A percentile compares a stretch with the other conserved stretches of the same genome.
phyloP scores from a whole-genome alignment of 2,888 invertebrate species.

The Gymnocheta viridis region DNA sequence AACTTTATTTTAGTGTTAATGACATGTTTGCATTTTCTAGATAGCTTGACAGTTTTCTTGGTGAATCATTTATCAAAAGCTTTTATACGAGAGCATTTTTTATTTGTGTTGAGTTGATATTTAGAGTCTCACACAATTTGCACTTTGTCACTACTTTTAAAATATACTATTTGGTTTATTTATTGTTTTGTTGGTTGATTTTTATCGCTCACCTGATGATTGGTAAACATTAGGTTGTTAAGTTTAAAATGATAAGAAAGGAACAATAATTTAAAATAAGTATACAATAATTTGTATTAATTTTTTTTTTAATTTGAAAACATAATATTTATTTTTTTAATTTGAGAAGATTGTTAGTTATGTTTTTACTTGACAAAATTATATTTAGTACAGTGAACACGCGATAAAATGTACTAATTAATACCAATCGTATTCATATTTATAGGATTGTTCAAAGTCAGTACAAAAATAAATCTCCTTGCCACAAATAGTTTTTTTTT shows the following conservation, averaged over 20 bases:
- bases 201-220: constrained; percentile 32
- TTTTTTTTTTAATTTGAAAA: too few species aligned
- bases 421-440: too few species aligned
- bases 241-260: constrained; percentile 15
- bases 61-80: constrained; percentile 28
- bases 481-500: too few species aligned
- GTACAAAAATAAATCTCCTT: too few species aligned
- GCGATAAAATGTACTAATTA: too few species aligned
- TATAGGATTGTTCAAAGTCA: too few species aligned
- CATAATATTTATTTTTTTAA: too few species aligned
- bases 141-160: background rate
- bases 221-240: constrained; percentile 17
- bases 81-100: background rate
- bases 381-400: too few species aligned
- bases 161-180: constrained; percentile 6
- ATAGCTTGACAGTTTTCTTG: background rate
- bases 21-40: background rate
- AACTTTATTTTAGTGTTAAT: constrained; percentile 27
- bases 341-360: too few species aligned
- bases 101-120: background rate
- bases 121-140: background rate
- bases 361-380: too few species aligned
- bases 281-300: too few species aligned
- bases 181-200: constrained; percentile 3
- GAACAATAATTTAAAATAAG: background rate